Evolutionary conservation across 2,888 invertebrate genomes (phyloP), one percentile per base, ranked within the genome.

Genomic region (Notodonta dromedarius): DNA sequence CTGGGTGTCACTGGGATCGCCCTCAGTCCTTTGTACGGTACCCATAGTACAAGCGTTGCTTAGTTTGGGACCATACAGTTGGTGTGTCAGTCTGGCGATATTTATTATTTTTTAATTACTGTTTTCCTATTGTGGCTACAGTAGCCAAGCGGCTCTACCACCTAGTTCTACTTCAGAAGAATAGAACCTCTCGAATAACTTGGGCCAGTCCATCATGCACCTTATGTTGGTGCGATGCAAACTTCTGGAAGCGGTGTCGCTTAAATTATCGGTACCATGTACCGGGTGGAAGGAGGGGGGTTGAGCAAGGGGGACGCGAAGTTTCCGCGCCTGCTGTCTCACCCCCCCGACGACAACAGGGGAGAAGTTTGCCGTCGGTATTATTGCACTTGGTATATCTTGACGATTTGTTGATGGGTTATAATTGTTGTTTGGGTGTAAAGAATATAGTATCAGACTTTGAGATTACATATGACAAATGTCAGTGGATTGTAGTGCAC

Each of bases 221-320:
- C 86, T 86, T 82, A 76, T 86, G 86, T 86, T 83, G 80, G 80
- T 82, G 75, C 76, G 81, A 80, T 75, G 82, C 80, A 82, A 87
- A 86, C 81, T 87, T 86, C 67, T 68, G 76, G 79, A 72, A 76
- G 82, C 82, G 76, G 81, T 83, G 85, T 84, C 82, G 83, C 82
- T 76, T 86, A 83, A 87, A 87, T 87, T 87, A 86, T 87, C 84
- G 82, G 80, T 76, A 75, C 77, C 76, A 71, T 79, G 80, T 79
- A 75, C 78, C 70, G 65, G 57, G 71, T 67, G 70, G 63, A 35
- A 57, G 24, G 63, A 35, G 58, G 24, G 46, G 39, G 53, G n/a
- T 32, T 52, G 46, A 12, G 62, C 63, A 61, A 55, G 50, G 59
- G 60, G 60, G 62, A 35, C 32, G 32, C 48, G 69, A 79, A 79